These are phyloP conservation scores for Melanostoma mellinum DNA, from an alignment of 2,888 invertebrate genomes.

Conservation along the genomic window DNA sequence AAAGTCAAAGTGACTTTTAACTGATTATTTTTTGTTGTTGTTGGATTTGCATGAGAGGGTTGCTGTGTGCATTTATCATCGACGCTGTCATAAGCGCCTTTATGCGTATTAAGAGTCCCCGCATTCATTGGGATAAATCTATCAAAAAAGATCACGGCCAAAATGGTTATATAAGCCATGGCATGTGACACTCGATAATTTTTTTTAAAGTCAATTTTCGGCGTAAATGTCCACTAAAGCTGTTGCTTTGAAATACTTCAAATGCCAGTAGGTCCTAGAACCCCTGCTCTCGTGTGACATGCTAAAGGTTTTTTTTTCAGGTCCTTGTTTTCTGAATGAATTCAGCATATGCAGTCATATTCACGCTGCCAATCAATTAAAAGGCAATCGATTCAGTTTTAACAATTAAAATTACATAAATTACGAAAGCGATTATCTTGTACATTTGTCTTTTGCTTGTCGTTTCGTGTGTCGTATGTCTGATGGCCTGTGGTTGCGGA, in stretches of 20 bases:
- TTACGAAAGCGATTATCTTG: slow-evolving; percentile 71
- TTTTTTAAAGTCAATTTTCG: slow-evolving; percentile 6
- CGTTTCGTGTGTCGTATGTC: slow-evolving; percentile 21
- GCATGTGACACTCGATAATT: slow-evolving; percentile 48
- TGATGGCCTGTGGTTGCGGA: slow-evolving; percentile 40
- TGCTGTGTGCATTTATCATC: slow-evolving; percentile 53
- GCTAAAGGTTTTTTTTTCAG: slow-evolving; percentile 58
- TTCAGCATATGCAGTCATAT: slow-evolving; percentile 63
- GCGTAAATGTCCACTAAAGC: slow-evolving; percentile 51
- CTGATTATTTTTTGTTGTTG: slow-evolving; percentile 62
- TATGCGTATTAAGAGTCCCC: slow-evolving; percentile 36
- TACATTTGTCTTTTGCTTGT: slow-evolving; percentile 70
- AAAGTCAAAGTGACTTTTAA: slow-evolving; percentile 51
- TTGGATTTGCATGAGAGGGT: neutral
- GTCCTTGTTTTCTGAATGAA: slow-evolving; percentile 13
- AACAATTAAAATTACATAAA: slow-evolving; percentile 73
- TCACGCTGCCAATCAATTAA: slow-evolving; percentile 72
- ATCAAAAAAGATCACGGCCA: slow-evolving; percentile 56
- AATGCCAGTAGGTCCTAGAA: neutral
- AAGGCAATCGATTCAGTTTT: slow-evolving; percentile 70
- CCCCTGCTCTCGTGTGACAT: slow-evolving; percentile 35
- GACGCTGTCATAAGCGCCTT: slow-evolving; percentile 50
- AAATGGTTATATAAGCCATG: slow-evolving; percentile 39
- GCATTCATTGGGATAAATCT: slow-evolving; percentile 42
- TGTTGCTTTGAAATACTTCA: slow-evolving; percentile 35